phyloP scores from a whole-genome alignment of 2,113 vertebrate species.

The Peromyscus californicus region DNA sequence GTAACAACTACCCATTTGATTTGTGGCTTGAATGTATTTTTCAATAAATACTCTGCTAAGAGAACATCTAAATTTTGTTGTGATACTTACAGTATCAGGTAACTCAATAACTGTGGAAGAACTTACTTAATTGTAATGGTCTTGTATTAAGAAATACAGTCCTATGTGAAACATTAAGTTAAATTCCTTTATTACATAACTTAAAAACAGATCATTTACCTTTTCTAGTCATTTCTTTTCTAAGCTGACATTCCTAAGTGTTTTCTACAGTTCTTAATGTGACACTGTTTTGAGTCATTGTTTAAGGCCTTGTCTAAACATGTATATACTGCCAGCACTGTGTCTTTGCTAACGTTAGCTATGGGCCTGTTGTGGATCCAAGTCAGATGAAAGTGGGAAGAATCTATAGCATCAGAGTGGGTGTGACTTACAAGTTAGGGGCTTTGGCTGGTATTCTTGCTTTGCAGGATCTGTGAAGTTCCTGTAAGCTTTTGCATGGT shows the following conservation, averaged over 20 bases:
- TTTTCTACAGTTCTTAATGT: constrained; percentile 31
- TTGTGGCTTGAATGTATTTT: neutral
- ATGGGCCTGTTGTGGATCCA: neutral
- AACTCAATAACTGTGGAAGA: neutral
- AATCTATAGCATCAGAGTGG: constrained; percentile 28
- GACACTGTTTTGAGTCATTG: constrained; percentile 55
- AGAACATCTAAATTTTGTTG: neutral
- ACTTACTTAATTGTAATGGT: neutral
- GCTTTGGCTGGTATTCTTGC: constrained; percentile 8
- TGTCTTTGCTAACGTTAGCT: neutral
- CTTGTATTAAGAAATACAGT: constrained; percentile 1
- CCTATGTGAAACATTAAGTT: constrained; percentile 14
- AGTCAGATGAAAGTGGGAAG: constrained; percentile 27
- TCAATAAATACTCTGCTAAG: neutral
- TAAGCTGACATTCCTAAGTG: neutral
- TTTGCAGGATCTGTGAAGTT: neutral
- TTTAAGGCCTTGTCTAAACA: constrained; percentile 57
- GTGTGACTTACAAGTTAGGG: neutral
- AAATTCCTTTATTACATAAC: constrained; percentile 24
- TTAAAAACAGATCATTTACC: constrained; percentile 9
- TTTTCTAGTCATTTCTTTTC: neutral
- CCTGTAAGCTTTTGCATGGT: constrained; percentile 15
- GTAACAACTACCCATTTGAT: neutral
- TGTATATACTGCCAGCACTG: neutral
- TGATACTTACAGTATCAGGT: neutral